Evolutionary conservation across 2,797 vertebrate species (phyloP).

Genomic region (Chromis chromis): DNA sequence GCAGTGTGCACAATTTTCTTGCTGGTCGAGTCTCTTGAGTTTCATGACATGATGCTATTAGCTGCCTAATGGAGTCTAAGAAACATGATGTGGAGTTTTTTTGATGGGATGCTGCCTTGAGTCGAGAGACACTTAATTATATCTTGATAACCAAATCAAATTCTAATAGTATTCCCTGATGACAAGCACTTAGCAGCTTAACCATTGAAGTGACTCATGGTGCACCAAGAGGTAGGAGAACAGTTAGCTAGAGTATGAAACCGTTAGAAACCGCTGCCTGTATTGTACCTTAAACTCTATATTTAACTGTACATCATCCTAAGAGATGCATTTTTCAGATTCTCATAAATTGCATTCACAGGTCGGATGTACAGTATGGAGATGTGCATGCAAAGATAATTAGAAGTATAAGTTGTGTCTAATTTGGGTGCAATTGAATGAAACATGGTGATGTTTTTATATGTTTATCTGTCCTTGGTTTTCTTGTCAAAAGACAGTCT

Average conservation of each 20-base stretch:
- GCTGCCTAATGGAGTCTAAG: conserved; percentile 37
- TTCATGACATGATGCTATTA: conserved; percentile 8
- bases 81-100: conserved; percentile 28
- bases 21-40: conserved; percentile 2
- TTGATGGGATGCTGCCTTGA: conserved; percentile 26
- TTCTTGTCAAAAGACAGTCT: not conserved
- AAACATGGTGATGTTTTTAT: not conserved
- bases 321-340: not conserved
- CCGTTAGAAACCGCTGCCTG: not conserved
- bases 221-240: conserved; percentile 10
- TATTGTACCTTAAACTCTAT: not conserved
- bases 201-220: conserved; percentile 1
- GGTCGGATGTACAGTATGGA: not conserved
- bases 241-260: not conserved
- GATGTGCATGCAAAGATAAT: not conserved
- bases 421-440: not conserved
- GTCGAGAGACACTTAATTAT: conserved; percentile 43
- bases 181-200: conserved; percentile 24
- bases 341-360: not conserved
- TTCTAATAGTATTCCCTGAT: conserved; percentile 27
- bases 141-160: conserved; percentile 48
- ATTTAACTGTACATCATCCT: not conserved
- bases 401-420: not conserved
- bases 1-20: not conserved
- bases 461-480: not conserved